phyloP scores from a whole-genome alignment of 2,888 invertebrate genomes.

The Lasioglossum villosulum region DNA sequence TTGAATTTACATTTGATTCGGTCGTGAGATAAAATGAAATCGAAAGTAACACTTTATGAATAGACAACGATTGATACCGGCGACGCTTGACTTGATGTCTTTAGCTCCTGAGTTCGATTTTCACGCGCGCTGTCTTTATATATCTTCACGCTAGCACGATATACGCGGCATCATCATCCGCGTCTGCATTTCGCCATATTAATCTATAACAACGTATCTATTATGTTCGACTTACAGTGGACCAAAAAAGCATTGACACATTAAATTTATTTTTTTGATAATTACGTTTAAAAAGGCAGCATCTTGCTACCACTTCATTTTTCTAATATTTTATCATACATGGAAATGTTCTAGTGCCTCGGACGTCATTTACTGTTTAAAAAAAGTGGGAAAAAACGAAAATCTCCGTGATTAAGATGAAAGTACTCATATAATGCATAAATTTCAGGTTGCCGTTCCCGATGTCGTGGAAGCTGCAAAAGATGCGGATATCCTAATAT shows the following conservation, averaged over 20 bases:
- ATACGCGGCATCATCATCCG: not conserved
- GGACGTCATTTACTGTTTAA: not conserved
- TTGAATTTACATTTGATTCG: not conserved
- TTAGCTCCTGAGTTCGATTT: not conserved
- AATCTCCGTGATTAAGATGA: too few relatives aligned
- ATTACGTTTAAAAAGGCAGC: not conserved
- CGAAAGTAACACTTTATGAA: not conserved
- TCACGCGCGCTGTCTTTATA: slow-evolving; percentile 2
- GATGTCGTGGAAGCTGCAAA: slow-evolving; percentile 87
- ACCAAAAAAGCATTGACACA: too few relatives aligned
- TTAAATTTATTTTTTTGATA: too few relatives aligned
- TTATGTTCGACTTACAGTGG: not conserved
- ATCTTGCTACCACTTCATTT: not conserved
- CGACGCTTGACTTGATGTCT: not conserved
- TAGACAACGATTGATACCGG: not conserved
- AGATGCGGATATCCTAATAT: slow-evolving; percentile 88
- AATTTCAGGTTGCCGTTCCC: slow-evolving; percentile 87
- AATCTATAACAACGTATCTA: not conserved
- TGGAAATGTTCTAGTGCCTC: not conserved
- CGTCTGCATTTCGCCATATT: not conserved
- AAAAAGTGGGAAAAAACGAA: too few relatives aligned
- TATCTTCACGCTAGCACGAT: not conserved
- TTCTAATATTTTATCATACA: not conserved
- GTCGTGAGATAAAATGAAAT: not conserved
- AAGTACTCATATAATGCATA: not conserved